These are phyloP conservation scores for Elegia similella DNA, from an alignment of 2,888 invertebrate species.

Conservation along the genomic window DNA sequence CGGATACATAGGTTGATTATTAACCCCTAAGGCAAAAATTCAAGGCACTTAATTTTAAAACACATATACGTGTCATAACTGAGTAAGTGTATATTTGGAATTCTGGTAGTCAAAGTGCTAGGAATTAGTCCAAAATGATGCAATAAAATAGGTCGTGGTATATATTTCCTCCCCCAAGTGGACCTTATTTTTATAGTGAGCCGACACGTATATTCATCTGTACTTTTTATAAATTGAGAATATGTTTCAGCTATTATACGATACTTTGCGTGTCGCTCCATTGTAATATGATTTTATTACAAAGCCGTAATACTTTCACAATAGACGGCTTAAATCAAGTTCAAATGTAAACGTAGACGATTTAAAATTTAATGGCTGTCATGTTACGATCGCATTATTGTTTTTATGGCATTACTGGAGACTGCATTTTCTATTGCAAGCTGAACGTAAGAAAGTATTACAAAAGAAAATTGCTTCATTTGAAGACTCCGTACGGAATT, in stretches of 20 bases:
- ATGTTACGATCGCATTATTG: conserved; percentile 14
- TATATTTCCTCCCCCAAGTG: too few relatives aligned
- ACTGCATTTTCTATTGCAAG: neutral
- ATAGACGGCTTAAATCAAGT: conserved; percentile 56
- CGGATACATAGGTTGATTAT: too few relatives aligned
- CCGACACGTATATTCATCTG: neutral
- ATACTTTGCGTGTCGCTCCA: conserved; percentile 70
- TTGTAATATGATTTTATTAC: conserved; percentile 70
- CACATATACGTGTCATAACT: too few relatives aligned
- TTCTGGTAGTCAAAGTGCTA: too few relatives aligned
- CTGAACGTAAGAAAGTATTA: conserved; percentile 3
- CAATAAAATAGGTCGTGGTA: too few relatives aligned
- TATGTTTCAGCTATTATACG: conserved; percentile 59
- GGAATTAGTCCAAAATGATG: too few relatives aligned
- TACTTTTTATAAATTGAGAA: conserved; percentile 22
- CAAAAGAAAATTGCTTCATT: too few relatives aligned
- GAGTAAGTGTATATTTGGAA: too few relatives aligned
- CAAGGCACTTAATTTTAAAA: too few relatives aligned
- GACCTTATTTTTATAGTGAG: too few relatives aligned
- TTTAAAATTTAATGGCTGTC: conserved; percentile 45
- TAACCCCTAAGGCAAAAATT: too few relatives aligned
- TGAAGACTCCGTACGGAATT: too few relatives aligned
- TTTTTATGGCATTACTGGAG: neutral
- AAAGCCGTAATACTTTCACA: conserved; percentile 70
- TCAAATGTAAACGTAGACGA: conserved; percentile 63